A percentile compares a stretch with the other conserved stretches of the same genome.
phyloP scores from a whole-genome alignment of 2,888 invertebrate genomes.

The Loripinus fragilis region DNA sequence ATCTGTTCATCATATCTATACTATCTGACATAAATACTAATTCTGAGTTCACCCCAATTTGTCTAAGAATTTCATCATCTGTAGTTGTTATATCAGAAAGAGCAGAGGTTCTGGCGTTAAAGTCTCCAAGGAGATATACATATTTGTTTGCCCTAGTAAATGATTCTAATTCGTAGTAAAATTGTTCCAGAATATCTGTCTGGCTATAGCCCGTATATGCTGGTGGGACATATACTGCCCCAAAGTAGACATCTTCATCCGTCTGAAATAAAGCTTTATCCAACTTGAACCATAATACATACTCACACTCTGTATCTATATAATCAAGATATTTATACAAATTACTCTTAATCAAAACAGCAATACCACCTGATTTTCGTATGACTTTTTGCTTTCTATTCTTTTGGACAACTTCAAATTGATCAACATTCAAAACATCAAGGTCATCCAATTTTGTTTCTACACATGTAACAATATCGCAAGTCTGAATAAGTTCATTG shows the following conservation, averaged over 20 bases:
- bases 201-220: background rate
- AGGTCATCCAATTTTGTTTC: background rate
- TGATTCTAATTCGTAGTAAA: background rate
- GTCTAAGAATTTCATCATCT: background rate
- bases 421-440: background rate
- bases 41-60: too few relatives aligned
- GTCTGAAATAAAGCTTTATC: background rate
- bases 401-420: background rate
- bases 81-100: background rate
- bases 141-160: background rate
- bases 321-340: background rate
- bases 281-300: conserved; percentile 6
- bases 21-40: too few relatives aligned
- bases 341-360: background rate
- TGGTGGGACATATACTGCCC: background rate
- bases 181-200: background rate
- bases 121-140: background rate
- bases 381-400: background rate
- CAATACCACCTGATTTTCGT: background rate
- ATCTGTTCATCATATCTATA: too few relatives aligned
- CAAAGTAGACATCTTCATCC: background rate
- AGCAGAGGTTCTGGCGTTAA: background rate
- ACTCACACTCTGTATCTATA: conserved; percentile 3
- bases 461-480: background rate
- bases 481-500: background rate